These are phyloP conservation scores for Morone chrysops DNA, from an alignment of 2,113 vertebrate species.

Conservation along the genomic window DNA sequence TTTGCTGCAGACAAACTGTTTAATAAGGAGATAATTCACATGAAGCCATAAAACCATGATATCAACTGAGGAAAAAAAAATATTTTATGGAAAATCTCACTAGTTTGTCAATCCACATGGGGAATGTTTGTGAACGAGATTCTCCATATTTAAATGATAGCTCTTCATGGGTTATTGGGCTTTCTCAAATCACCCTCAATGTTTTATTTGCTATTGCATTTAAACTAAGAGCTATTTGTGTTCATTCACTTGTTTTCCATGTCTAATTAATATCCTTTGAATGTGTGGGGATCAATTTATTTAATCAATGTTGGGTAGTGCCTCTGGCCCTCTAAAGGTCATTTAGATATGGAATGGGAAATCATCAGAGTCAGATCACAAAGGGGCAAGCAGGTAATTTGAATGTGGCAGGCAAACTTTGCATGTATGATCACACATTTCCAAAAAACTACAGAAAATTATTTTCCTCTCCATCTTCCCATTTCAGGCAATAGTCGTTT, in stretches of 20 bases:
- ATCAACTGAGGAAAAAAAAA: not conserved
- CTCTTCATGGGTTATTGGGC: conserved; percentile 22
- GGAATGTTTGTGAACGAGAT: conserved; percentile 10
- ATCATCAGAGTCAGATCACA: conserved; percentile 80
- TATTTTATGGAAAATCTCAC: not conserved
- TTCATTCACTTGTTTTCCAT: conserved; percentile 83
- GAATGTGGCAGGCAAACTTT: conserved; percentile 75
- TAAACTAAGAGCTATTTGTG: conserved; percentile 83
- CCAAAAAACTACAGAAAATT: conserved; percentile 60
- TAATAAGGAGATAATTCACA: not conserved
- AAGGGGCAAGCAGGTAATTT: conserved; percentile 72
- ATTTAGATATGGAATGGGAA: conserved; percentile 83
- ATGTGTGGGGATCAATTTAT: conserved; percentile 85
- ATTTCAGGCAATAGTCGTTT: conserved; percentile 59
- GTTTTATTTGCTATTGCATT: conserved; percentile 78
- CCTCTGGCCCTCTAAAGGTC: conserved; percentile 85
- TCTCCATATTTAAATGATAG: conserved; percentile 14
- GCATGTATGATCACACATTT: conserved; percentile 74
- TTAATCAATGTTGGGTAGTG: conserved; percentile 84
- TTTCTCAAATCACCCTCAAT: conserved; percentile 49
- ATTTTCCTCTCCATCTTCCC: conserved; percentile 61
- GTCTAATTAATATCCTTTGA: conserved; percentile 86
- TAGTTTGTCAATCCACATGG: not conserved
- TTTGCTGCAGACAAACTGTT: conserved; percentile 27
- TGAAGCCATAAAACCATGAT: not conserved